phyloP scores from a whole-genome alignment of 2,888 invertebrate species.

The Amphimallon solstitiale region DNA sequence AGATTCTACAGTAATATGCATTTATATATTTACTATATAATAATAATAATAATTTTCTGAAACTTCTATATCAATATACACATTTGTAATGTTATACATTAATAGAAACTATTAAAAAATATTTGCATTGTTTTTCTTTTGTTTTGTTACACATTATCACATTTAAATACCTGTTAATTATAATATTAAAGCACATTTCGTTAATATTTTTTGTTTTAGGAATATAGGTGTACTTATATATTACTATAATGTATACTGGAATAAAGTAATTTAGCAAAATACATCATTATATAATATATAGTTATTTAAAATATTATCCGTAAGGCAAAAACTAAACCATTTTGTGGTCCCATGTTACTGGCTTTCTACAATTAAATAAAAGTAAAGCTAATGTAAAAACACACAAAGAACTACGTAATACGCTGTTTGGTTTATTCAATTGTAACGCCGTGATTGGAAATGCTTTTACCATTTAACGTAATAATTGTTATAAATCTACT shows the following conservation, averaged over 20 bases:
- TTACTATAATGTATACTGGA: background rate
- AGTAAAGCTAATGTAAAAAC: slow-evolving; percentile 4
- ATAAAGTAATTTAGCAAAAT: slow-evolving; percentile 19
- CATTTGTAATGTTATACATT: too few relatives aligned
- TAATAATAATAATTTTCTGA: background rate
- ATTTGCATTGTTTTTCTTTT: slow-evolving; percentile 11
- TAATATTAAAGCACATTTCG: background rate
- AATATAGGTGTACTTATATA: background rate
- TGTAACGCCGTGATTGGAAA: background rate
- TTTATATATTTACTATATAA: background rate
- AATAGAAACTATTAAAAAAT: slow-evolving; percentile 22
- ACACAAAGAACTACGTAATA: background rate
- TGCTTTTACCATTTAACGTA: too few relatives aligned
- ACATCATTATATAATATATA: background rate
- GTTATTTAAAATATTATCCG: slow-evolving; percentile 15
- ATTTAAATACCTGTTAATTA: slow-evolving; percentile 1
- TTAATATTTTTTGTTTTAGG: slow-evolving; percentile 16
- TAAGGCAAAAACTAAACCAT: slow-evolving; percentile 28
- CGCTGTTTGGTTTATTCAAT: background rate
- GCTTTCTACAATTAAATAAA: slow-evolving; percentile 11
- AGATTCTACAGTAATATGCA: background rate
- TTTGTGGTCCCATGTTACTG: slow-evolving; percentile 24
- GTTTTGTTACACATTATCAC: slow-evolving; percentile 12
- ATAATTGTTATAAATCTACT: too few relatives aligned
- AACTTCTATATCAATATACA: too few relatives aligned